Conservation (phyloP, 1,140 invertebrate species). For the Ceratina japonica region DNA sequence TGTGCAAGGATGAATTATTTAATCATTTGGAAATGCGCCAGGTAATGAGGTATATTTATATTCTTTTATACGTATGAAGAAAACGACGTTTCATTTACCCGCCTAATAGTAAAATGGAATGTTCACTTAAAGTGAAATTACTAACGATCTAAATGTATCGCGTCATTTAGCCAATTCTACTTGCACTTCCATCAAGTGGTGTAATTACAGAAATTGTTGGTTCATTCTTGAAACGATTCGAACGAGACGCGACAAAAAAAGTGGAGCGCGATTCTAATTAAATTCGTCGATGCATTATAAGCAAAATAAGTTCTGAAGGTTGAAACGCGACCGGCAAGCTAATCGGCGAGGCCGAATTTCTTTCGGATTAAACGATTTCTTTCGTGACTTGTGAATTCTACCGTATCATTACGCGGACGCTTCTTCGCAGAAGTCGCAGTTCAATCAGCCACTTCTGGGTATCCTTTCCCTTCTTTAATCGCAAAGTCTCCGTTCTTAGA, state of each 20-base stretch:
- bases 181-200: not conserved
- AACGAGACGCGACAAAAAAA: not conserved
- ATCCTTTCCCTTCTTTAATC: not conserved
- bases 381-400: slow-evolving; percentile 1
- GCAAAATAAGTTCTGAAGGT: not conserved
- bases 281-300: not conserved
- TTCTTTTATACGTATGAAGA: no score
- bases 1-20: no score
- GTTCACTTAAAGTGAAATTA: no score
- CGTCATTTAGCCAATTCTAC: no score
- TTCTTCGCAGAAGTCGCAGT: slow-evolving; percentile 26
- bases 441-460: not conserved
- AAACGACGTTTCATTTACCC: no score
- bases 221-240: not conserved
- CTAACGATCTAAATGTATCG: no score
- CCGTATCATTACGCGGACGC: slow-evolving; percentile 14
- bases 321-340: not conserved
- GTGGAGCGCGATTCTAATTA: slow-evolving; percentile 5
- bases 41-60: no score
- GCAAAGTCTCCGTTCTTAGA: not conserved
- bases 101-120: no score
- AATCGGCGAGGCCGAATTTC: slow-evolving; percentile 1
- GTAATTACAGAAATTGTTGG: not conserved
- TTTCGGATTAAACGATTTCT: slow-evolving; percentile 21
- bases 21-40: no score